Percentiles rank a stretch among this genome's conserved stretches.
phyloP scores from a whole-genome alignment of 2,113 vertebrate species.

The Ascaphus truei region DNA sequence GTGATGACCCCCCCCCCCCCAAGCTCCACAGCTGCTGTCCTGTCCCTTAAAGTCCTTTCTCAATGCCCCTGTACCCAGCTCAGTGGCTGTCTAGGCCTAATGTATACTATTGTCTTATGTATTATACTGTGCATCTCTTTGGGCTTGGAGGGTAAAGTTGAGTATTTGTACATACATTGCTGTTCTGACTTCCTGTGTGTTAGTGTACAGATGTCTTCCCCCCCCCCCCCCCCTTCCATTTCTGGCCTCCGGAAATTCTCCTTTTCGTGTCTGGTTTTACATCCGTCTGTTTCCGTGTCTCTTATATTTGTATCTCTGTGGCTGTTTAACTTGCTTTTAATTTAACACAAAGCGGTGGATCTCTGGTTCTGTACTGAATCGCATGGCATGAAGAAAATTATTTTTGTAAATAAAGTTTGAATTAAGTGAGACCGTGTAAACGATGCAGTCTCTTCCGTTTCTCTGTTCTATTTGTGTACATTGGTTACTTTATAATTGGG shows the following conservation, averaged over 20 bases:
- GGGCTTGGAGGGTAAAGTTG: slow-evolving; percentile 57
- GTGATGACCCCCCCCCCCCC: slow-evolving; percentile 51
- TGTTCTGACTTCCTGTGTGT: slow-evolving; percentile 61
- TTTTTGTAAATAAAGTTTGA: slow-evolving; percentile 97
- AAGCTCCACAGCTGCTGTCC: slow-evolving; percentile 37
- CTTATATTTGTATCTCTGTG: slow-evolving; percentile 64
- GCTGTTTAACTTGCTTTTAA: slow-evolving; percentile 54
- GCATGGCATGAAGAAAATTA: slow-evolving; percentile 89
- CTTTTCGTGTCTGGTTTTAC: slow-evolving; percentile 57
- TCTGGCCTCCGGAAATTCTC: slow-evolving; percentile 41
- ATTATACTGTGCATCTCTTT: slow-evolving; percentile 60
- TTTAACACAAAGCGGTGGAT: slow-evolving; percentile 59
- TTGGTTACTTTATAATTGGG: no score
- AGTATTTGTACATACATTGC: slow-evolving; percentile 71
- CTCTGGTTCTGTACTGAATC: slow-evolving; percentile 75
- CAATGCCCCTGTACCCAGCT: slow-evolving; percentile 45
- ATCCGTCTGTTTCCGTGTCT: slow-evolving; percentile 58
- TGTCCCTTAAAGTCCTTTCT: slow-evolving; percentile 55
- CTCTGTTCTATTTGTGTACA: no score
- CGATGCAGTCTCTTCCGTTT: no score
- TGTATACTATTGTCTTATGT: slow-evolving; percentile 64
- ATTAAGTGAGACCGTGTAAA: slow-evolving; percentile 59
- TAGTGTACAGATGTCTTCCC: slow-evolving; percentile 76
- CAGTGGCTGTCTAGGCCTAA: slow-evolving; percentile 56
- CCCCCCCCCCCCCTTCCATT: slow-evolving; percentile 46